Conservation (phyloP, 2,797 vertebrate species). For the Neopelma chrysocephalum region DNA sequence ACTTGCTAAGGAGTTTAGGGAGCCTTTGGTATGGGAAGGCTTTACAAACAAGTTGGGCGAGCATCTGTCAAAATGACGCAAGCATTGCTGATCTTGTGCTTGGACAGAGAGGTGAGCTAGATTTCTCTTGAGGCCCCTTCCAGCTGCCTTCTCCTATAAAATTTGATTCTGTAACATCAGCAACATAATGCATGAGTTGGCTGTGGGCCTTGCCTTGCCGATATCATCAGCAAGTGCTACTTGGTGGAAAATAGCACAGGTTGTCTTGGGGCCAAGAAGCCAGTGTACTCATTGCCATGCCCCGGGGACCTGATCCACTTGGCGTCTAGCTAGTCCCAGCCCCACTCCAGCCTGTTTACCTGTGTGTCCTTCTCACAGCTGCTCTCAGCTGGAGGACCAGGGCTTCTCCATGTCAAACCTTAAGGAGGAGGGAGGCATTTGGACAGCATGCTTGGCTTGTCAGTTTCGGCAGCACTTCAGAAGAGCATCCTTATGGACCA, state of each 20-base stretch:
- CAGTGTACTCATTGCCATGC: neutral
- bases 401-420: neutral
- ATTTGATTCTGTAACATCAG: constrained; percentile 57
- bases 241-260: constrained; percentile 18
- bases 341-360: neutral
- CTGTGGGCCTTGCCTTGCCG: constrained; percentile 29
- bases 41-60: constrained; percentile 17
- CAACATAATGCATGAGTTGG: constrained; percentile 56
- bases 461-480: neutral
- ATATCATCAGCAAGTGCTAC: constrained; percentile 47
- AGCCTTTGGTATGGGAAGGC: neutral
- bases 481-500: neutral
- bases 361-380: neutral
- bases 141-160: constrained; percentile 60
- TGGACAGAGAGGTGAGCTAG: constrained; percentile 42
- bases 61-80: constrained; percentile 37
- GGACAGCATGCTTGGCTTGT: neutral
- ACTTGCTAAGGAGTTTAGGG: neutral
- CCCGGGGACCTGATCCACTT: neutral
- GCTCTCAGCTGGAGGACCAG: neutral
- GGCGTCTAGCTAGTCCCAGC: neutral
- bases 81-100: constrained; percentile 27
- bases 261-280: neutral
- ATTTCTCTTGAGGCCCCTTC: constrained; percentile 40
- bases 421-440: neutral